These are phyloP conservation scores for Carcina quercana DNA, from an alignment of 2,888 invertebrate species.

Conservation along the genomic window DNA sequence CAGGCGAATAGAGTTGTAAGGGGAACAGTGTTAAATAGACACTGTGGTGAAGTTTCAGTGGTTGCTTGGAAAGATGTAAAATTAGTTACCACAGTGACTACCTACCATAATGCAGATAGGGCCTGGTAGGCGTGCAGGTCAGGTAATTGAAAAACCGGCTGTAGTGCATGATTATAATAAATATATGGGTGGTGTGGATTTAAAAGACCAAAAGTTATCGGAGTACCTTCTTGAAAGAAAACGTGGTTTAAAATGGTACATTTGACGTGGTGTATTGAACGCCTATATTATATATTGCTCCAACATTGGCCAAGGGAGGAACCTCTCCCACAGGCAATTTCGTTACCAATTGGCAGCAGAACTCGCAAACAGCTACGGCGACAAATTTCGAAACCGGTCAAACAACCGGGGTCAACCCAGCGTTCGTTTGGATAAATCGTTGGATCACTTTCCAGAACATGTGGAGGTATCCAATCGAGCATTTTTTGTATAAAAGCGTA, in stretches of 20 bases:
- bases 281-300: constrained; percentile 4
- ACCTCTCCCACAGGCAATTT: background rate
- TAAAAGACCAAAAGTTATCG: constrained; percentile 14
- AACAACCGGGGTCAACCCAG: background rate
- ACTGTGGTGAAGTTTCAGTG: constrained; percentile 7
- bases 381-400: background rate
- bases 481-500: no score
- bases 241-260: no score
- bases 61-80: constrained; percentile 10
- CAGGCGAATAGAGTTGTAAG: background rate
- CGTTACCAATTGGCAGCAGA: background rate
- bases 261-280: no score
- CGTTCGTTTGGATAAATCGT: background rate
- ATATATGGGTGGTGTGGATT: constrained; percentile 13
- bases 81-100: constrained; percentile 9
- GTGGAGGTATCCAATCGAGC: no score
- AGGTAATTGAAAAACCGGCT: constrained; percentile 3
- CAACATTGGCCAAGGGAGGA: background rate
- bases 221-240: constrained; percentile 3
- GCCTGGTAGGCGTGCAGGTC: constrained; percentile 3
- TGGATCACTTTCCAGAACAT: background rate
- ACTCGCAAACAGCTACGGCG: background rate
- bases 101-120: constrained; percentile 6
- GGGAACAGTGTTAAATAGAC: constrained; percentile 3
- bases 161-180: constrained; percentile 9